phyloP scores from a whole-genome alignment of 1,140 invertebrate species.

The Calliopsis andreniformis region DNA sequence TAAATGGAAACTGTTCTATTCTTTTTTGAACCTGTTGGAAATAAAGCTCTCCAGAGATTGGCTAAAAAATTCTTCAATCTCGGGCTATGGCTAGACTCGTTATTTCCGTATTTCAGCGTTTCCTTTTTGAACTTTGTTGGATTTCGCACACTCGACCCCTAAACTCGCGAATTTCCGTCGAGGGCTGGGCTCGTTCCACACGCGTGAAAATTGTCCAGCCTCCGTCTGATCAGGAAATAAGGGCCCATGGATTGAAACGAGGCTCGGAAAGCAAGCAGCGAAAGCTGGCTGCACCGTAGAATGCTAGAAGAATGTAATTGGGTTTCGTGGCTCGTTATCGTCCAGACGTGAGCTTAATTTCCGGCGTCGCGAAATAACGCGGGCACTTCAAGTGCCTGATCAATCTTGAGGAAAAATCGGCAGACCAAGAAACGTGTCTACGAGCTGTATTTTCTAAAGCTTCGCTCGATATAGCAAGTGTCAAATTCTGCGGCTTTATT shows the following conservation, averaged over 20 bases:
- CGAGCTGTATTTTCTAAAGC: too few species aligned
- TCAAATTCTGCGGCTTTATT: too few species aligned
- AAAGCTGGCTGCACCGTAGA: conserved; percentile 1
- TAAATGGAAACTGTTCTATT: too few species aligned
- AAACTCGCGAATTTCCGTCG: conserved; percentile 7
- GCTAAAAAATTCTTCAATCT: too few species aligned
- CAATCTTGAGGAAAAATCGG: background rate
- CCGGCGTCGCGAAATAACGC: conserved; percentile 10
- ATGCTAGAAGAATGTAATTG: conserved; percentile 54
- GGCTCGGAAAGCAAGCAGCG: conserved; percentile 10
- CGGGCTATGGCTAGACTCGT: too few species aligned
- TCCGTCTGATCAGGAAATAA: conserved; percentile 56
- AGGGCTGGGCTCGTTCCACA: background rate
- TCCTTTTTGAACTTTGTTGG: background rate
- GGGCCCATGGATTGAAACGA: conserved; percentile 13
- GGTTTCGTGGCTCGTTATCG: conserved; percentile 43
- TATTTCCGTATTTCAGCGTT: too few species aligned
- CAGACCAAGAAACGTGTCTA: too few species aligned
- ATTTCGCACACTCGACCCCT: background rate
- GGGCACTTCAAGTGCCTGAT: background rate
- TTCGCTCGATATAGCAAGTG: too few species aligned
- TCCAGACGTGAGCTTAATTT: conserved; percentile 56
- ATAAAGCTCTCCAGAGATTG: too few species aligned
- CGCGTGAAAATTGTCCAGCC: conserved; percentile 47
- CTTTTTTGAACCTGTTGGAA: too few species aligned